Conservation (phyloP, 1,140 invertebrate genomes). For the Danaus melanippus region DNA sequence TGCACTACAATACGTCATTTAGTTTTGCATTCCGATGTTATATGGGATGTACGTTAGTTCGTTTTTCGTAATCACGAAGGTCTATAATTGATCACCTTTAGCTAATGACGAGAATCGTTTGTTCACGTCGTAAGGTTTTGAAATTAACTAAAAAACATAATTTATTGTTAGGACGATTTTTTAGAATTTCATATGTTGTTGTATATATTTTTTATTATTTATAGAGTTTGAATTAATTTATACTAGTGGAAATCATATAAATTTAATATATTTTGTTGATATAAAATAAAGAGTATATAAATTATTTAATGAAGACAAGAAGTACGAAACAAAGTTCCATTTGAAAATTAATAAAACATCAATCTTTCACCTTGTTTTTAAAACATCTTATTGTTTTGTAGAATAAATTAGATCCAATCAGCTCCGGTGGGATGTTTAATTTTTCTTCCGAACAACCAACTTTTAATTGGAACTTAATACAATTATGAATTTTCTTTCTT, state of each 20-base stretch:
- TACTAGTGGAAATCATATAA: too few species aligned
- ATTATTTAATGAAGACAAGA: too few species aligned
- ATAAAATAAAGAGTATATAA: too few species aligned
- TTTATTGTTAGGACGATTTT: too few species aligned
- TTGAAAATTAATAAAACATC: conserved; percentile 4
- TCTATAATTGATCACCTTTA: background rate
- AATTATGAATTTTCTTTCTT: conserved; percentile 22
- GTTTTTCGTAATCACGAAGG: background rate
- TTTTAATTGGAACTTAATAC: conserved; percentile 20
- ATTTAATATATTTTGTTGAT: too few species aligned
- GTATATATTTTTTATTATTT: too few species aligned
- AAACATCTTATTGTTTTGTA: conserved; percentile 12
- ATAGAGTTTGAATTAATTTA: too few species aligned
- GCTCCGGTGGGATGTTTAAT: conserved; percentile 17
- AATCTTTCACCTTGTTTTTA: conserved; percentile 10
- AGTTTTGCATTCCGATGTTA: conserved; percentile 6
- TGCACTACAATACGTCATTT: too few species aligned
- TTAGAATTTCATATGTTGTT: too few species aligned
- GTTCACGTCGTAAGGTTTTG: too few species aligned
- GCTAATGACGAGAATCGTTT: too few species aligned
- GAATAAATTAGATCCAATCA: conserved; percentile 18
- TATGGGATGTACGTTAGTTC: conserved; percentile 6
- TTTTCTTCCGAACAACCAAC: conserved; percentile 18
- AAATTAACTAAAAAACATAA: too few species aligned
- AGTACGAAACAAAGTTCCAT: background rate